These are phyloP conservation scores for Chloroceryle inda DNA, from an alignment of 2,797 vertebrate species.

Conservation along the genomic window DNA sequence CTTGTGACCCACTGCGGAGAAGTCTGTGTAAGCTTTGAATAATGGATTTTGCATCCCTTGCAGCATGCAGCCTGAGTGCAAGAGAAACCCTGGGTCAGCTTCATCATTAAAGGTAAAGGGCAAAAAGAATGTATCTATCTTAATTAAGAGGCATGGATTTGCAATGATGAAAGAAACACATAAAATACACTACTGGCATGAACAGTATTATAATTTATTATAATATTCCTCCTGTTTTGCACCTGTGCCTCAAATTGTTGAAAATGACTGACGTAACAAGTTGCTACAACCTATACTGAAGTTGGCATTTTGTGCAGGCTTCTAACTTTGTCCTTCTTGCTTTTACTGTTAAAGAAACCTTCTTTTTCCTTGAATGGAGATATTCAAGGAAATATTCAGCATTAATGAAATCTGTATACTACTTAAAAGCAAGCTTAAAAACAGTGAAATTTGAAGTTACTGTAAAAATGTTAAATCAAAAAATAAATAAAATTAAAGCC, in stretches of 20 bases:
- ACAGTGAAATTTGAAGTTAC: not conserved
- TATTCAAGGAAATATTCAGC: too few species aligned
- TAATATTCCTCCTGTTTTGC: not conserved
- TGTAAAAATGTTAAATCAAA: not conserved
- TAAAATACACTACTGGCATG: not conserved
- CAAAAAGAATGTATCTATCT: not conserved
- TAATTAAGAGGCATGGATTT: not conserved
- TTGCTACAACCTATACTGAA: not conserved
- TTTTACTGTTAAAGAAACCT: not conserved
- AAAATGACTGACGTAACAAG: not conserved
- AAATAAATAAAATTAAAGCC: not conserved
- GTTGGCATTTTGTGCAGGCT: not conserved
- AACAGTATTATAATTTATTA: not conserved
- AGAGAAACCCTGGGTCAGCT: not conserved
- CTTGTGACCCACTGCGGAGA: not conserved
- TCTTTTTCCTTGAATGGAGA: not conserved
- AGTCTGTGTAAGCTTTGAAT: not conserved
- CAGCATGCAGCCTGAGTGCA: not conserved
- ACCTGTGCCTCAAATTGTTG: not conserved
- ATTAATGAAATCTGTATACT: not conserved
- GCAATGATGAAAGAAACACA: not conserved
- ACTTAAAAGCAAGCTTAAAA: not conserved
- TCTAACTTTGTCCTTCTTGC: not conserved
- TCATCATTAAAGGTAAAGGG: not conserved
- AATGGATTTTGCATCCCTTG: not conserved